Base-by-base conservation (phyloP, 2,113 vertebrate genomes). In the Tetraodon nigroviridis region DNA sequence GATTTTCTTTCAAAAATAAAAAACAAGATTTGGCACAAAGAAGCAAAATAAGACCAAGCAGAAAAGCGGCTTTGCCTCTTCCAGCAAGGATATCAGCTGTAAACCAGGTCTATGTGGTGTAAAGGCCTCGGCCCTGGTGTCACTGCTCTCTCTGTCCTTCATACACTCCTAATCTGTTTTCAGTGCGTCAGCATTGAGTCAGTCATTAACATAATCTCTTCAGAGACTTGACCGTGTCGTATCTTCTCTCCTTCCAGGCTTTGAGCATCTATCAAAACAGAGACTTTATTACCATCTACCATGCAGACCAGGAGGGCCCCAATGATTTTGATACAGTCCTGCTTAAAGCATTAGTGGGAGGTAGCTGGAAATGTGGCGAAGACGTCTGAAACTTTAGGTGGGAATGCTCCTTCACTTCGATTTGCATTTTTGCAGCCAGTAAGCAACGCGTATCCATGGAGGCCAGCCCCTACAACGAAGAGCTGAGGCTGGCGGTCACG, bases 281-380 rank as follows among this genome's bases (percentile, higher is more conserved):
- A 74, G 90, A 92, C 24, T 64, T 95, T 40, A 90, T 96, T 55
- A 93, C 91, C 0, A 71, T 95, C 58, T 93, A 92, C 61, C 84
- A 92, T 0, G 86, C 79, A 54, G 86, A 92, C 4, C 89, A 92
- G 17, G 94, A 95, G 0, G 91, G 90, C 5, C 81, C 91, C 0
- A 92, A 94, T 51, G 93, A 95, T 27, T 94, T 96, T 61, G 94
- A 96, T 55, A 95, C 92, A 1, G 89, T 96, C 0, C 86, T 95
- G 49, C 87, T 96, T 22, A 92, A 90, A 82, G 82, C 92, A 0
- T 82, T 95, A 14, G 93, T 95, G 56, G 86, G 89, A 78, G 93
- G 94, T 6, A 16, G 15, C 44, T n/a, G 32, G 32, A 8, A 37
- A 37, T 37, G 32, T 8, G 32, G 8, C 12, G 42, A 44, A 44